Base-by-base conservation (phyloP, 2,113 vertebrate species). In the Hippocampus mohnikei region DNA sequence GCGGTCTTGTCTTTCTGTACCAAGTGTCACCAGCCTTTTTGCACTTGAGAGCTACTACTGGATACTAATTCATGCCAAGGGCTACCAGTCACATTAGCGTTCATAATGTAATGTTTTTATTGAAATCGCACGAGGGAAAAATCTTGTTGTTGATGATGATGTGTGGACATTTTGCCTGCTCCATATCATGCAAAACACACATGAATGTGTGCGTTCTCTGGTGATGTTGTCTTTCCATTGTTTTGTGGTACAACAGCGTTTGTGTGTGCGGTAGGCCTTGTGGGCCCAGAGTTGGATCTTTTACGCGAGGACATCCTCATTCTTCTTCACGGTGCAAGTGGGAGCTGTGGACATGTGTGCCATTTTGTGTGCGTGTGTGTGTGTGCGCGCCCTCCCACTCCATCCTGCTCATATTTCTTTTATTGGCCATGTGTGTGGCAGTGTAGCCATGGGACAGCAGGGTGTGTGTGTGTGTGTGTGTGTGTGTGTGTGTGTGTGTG, bases 321-420 rank as follows among this genome's bases (percentile, higher is more conserved):
- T 79, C 73, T 82, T 83, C 83, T 82, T 83, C 81, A 80, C 1
- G 55, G 81, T 76, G 76, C 60, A 77, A 76, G 76, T 62, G 48
- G 62, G 60, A 62, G 72, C 13, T 66, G 78, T 33, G 70, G 69
- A 46, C 55, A 52, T 33, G 67, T 20, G 21, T 9, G 46, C 42
- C 46, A 48, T 48, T 62, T 46, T 40, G 64, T 53, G 52, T 53
- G 3, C 3, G 1, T 58, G 23, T 7, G 56, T 29, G 27, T 33
- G 27, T 60, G 23, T 40, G 70, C 74, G 81, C 74, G 78, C 69
- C 77, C 76, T 85, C 81, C 78, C 9, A 79, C 79, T 76, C 73
- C 81, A 79, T 82, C 81, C 74, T 66, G 77, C 78, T 82, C 78
- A 81, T 88, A 83, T 89, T 83, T 81, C 72, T 87, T 87, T 87